Conservation (phyloP, 64 coral and sea anemone species). For the Dendronephthya gigantea region DNA sequence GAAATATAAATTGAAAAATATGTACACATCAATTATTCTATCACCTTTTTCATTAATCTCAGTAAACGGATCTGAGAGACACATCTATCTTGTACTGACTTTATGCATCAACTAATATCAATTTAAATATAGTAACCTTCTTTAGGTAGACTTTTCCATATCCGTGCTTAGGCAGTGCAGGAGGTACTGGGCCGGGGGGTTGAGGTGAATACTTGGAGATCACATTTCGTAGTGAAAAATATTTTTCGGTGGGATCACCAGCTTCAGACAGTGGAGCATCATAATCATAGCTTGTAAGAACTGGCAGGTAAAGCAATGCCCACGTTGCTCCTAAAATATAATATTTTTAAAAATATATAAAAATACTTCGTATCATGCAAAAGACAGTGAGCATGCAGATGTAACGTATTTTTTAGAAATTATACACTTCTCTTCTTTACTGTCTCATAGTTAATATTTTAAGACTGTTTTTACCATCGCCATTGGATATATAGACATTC, state of each 20-base stretch:
- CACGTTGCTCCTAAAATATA: conserved; percentile 32
- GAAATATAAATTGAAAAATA: too few species aligned
- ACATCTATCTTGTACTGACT: too few species aligned
- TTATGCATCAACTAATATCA: too few species aligned
- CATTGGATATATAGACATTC: not conserved
- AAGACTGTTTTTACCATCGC: too few species aligned
- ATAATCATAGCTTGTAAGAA: conserved; percentile 60
- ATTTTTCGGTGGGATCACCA: conserved; percentile 42
- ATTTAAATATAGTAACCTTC: conserved; percentile 20
- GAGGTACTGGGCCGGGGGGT: conserved; percentile 34
- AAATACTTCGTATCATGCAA: too few species aligned
- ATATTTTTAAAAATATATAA: not conserved
- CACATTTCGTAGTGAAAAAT: conserved; percentile 39
- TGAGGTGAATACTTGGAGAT: conserved; percentile 39
- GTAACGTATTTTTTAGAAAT: too few species aligned
- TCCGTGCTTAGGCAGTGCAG: conserved; percentile 31
- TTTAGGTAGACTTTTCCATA: conserved; percentile 58
- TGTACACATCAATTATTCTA: too few species aligned
- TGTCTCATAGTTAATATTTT: too few species aligned
- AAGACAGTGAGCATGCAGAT: too few species aligned
- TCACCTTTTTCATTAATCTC: too few species aligned
- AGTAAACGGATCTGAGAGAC: too few species aligned
- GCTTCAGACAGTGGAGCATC: conserved; percentile 57
- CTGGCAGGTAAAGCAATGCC: conserved; percentile 30
- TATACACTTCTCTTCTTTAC: too few species aligned